Evolutionary conservation across 2,113 vertebrate genomes (phyloP), one percentile per base, ranked within the genome.

Genomic region (Nestor notabilis): DNA sequence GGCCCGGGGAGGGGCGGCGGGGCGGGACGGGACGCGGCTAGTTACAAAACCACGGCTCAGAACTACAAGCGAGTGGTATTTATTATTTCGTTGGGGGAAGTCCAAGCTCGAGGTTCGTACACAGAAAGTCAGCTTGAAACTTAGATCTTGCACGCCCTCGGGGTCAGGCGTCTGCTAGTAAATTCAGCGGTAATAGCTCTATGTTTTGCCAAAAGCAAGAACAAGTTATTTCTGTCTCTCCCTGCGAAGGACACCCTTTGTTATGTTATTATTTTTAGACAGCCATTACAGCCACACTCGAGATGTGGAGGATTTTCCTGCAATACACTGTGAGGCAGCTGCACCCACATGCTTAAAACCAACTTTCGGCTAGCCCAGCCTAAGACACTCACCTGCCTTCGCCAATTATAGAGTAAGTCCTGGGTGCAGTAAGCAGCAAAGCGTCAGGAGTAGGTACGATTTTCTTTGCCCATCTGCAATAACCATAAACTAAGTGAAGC

Each of bases 251-350:
- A 80, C 80, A 71, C 43, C 25, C 69, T 87, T 96, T 94, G 83
- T 84, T 87, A 47, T 1, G 16, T 71, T 71, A 50, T 80, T 95
- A 81, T 95, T 96, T 97, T 96, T 94, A 95, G 94, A 86, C 83
- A 78, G 68, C 43, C 58, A 55, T 47, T 88, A 63, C 66, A 71
- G 71, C 50, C 41, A 2, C 31, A 24, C 41, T 78, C 6, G 2
- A 89, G 72, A 78, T 63, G 20, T 24, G 72, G 29, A 58, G 16
- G 55, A 43, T 87, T 92, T 80, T 58, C 19, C 74, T 69, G 65
- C 43, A 80, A 6, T 28, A n/a, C 11, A 8, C 49, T 61, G n/a
- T 0, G 6, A 78, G 66, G 53, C 87, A 87, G 81, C 87, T 89
- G 93, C 78, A 83, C 24, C 15, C 47, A 24, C 83, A 37, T 3